These are phyloP conservation scores for Alosa sapidissima DNA, from an alignment of 2,797 vertebrate species.

Conservation along the genomic window DNA sequence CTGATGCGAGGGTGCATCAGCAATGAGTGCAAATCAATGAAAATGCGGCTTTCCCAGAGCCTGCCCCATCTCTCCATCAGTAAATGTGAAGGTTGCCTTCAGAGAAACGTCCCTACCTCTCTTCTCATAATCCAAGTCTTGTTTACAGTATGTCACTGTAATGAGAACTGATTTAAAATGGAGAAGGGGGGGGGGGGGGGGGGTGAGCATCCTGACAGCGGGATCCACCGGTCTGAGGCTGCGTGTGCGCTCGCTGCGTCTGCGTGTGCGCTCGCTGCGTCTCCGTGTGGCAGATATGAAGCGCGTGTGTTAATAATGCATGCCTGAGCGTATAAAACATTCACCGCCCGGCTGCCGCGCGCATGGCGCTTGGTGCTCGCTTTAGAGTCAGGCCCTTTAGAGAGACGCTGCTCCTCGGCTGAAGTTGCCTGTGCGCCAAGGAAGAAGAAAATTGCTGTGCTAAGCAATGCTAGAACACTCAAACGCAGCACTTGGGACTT, in stretches of 20 bases:
- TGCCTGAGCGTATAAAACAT: conserved; percentile 66
- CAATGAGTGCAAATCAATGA: background rate
- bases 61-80: background rate
- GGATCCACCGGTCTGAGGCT: background rate
- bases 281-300: conserved; percentile 71
- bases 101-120: background rate
- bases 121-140: background rate
- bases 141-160: background rate
- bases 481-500: background rate
- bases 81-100: background rate
- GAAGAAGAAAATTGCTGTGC: background rate
- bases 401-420: background rate
- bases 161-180: conserved; percentile 1
- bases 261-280: conserved; percentile 40
- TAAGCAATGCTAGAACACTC: background rate
- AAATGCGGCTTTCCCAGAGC: background rate
- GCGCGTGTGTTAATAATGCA: conserved; percentile 74
- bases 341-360: conserved; percentile 59
- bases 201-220: background rate
- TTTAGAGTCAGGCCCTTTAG: background rate
- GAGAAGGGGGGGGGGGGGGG: background rate
- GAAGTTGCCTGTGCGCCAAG: background rate
- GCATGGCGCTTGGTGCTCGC: background rate
- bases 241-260: background rate
- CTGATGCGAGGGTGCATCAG: background rate